These are phyloP conservation scores for Archips crataeganus DNA, from an alignment of 2,888 invertebrate species.

Conservation along the genomic window DNA sequence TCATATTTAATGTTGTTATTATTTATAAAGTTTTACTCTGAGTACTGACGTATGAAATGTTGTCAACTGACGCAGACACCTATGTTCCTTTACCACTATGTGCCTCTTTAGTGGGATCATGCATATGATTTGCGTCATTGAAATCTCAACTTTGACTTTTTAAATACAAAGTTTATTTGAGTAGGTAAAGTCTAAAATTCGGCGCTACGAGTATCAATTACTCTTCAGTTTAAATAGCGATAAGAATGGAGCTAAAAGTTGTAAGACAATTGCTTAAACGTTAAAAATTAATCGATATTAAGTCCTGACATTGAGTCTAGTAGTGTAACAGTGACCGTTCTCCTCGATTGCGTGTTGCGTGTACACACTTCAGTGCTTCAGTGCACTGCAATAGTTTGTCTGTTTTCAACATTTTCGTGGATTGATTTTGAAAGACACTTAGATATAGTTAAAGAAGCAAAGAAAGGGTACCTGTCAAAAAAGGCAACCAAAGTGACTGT, in stretches of 20 bases:
- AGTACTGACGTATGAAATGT: no score
- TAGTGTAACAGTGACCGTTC: conserved; percentile 15
- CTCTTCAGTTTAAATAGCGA: not conserved
- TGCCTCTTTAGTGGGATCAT: no score
- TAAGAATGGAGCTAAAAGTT: not conserved
- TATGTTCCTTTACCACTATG: no score
- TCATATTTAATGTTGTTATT: not conserved
- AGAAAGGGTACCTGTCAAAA: no score
- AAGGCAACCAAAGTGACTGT: no score
- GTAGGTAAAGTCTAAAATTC: no score
- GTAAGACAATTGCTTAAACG: not conserved
- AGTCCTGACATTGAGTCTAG: not conserved
- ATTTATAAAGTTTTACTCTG: not conserved
- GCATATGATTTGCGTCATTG: no score
- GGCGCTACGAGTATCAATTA: no score
- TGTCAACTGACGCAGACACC: no score
- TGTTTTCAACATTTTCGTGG: conserved; percentile 20
- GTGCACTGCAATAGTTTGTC: conserved; percentile 19
- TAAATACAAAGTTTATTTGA: no score
- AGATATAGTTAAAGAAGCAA: no score
- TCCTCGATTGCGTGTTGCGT: conserved; percentile 24
- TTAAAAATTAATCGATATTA: not conserved
- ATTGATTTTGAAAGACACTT: conserved; percentile 15
- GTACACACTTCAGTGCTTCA: conserved; percentile 18
- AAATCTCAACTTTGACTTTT: no score